A percentile compares a stretch with the other conserved stretches of the same genome.
Conservation (phyloP, 2,888 invertebrate genomes). For the Microctonus aethiopoides region DNA sequence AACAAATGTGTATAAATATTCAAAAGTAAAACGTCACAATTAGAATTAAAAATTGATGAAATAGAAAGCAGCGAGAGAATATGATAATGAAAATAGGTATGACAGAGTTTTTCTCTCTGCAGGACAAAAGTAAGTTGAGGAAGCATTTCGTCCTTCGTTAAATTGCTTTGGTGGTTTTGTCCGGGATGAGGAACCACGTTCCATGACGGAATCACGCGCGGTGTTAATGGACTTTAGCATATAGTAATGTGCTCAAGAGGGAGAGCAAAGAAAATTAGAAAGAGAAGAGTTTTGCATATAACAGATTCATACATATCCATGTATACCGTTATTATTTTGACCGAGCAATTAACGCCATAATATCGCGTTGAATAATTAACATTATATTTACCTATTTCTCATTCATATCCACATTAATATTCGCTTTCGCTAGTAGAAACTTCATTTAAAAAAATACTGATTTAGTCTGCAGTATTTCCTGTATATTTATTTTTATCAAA, state of each 20-base stretch:
- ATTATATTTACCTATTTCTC: too few species aligned
- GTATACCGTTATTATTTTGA: conserved; percentile 44
- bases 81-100: too few species aligned
- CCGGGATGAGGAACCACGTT: conserved; percentile 34
- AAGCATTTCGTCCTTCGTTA: conserved; percentile 17
- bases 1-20: too few species aligned
- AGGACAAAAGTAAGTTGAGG: too few species aligned
- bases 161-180: conserved; percentile 31
- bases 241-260: conserved; percentile 18
- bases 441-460: neutral
- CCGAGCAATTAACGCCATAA: conserved; percentile 49
- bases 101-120: too few species aligned
- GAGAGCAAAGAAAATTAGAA: conserved; percentile 42
- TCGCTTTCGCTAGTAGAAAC: neutral
- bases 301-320: too few species aligned
- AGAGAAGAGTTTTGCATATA: conserved; percentile 41
- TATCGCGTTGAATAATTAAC: conserved; percentile 32
- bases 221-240: conserved; percentile 37
- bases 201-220: conserved; percentile 33
- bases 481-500: too few species aligned
- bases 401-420: too few species aligned
- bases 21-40: too few species aligned
- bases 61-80: neutral
- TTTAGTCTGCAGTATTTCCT: too few species aligned
- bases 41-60: neutral